Conservation (phyloP, 1,140 invertebrate species). For the Drosophila quadrilineata region DNA sequence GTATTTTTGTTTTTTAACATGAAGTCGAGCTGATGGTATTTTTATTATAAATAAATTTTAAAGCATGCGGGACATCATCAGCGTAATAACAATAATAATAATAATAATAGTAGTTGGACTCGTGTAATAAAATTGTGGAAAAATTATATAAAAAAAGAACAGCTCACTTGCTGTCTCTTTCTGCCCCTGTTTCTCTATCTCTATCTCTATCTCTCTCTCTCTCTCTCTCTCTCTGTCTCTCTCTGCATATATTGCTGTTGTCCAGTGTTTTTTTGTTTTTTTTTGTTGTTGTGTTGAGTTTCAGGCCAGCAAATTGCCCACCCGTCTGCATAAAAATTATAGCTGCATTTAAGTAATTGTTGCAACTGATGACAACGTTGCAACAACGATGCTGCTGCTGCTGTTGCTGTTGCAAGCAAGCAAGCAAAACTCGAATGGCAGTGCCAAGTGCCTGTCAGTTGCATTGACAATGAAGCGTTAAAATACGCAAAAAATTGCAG, state of each 20-base stretch:
- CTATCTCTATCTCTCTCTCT: conserved; percentile 22
- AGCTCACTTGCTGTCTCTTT: no score
- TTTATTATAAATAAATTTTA: no score
- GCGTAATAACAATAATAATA: conserved; percentile 56
- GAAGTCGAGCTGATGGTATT: no score
- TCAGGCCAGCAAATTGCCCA: conserved; percentile 64
- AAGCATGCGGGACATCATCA: conserved; percentile 4
- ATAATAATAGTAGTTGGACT: conserved; percentile 65
- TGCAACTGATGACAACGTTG: conserved; percentile 69
- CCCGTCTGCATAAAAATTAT: conserved; percentile 61
- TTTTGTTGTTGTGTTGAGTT: no score
- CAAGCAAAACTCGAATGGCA: conserved; percentile 23
- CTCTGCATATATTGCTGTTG: no score
- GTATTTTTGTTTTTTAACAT: no score
- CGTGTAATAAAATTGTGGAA: conserved; percentile 70
- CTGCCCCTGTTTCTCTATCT: conserved; percentile 8
- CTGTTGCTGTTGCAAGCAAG: not conserved
- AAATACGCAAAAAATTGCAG: conserved; percentile 60
- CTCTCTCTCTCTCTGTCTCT: conserved; percentile 6
- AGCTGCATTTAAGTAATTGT: conserved; percentile 78
- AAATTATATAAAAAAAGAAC: no score
- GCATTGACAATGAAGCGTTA: conserved; percentile 57
- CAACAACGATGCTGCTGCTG: conserved; percentile 23
- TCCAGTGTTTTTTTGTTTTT: no score
- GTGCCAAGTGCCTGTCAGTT: conserved; percentile 54